Evolutionary conservation across 2,797 vertebrate genomes (phyloP).

Genomic region (Gadopsis bispinosus): DNA sequence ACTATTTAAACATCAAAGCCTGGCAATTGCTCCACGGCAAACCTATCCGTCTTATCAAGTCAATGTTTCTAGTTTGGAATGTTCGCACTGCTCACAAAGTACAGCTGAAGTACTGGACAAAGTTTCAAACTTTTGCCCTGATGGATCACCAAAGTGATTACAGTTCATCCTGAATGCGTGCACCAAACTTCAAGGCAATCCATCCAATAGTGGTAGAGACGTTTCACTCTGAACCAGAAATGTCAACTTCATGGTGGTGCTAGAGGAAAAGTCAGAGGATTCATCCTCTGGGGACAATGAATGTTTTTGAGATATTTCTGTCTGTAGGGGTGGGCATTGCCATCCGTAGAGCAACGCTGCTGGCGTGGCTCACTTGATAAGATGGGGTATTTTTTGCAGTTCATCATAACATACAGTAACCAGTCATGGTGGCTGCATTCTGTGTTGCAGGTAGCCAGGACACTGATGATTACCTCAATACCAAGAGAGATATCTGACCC

Average conservation of each 20-base stretch:
- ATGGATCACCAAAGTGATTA: neutral
- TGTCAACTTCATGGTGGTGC: neutral
- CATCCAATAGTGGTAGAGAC: neutral
- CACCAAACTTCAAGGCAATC: neutral
- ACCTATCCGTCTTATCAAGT: slow-evolving; percentile 10
- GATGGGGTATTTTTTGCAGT: neutral
- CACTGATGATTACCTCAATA: slow-evolving; percentile 94
- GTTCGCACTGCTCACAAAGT: neutral
- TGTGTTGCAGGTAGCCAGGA: slow-evolving; percentile 89
- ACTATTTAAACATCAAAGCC: neutral
- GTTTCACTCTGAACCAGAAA: neutral
- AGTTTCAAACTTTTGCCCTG: neutral
- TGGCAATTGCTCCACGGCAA: neutral
- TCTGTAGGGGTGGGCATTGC: neutral
- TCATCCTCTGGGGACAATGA: neutral
- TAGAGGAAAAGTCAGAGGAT: neutral
- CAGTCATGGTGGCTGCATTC: slow-evolving; percentile 1
- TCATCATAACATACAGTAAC: neutral
- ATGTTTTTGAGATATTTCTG: neutral
- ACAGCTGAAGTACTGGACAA: neutral
- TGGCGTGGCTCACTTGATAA: neutral
- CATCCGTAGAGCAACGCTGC: neutral
- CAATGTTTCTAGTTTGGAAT: neutral
- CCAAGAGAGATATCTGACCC: slow-evolving; percentile 94
- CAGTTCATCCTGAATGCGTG: neutral